phyloP scores from a whole-genome alignment of 2,797 vertebrate genomes.

The Sternarchorhynchus goeldii region DNA sequence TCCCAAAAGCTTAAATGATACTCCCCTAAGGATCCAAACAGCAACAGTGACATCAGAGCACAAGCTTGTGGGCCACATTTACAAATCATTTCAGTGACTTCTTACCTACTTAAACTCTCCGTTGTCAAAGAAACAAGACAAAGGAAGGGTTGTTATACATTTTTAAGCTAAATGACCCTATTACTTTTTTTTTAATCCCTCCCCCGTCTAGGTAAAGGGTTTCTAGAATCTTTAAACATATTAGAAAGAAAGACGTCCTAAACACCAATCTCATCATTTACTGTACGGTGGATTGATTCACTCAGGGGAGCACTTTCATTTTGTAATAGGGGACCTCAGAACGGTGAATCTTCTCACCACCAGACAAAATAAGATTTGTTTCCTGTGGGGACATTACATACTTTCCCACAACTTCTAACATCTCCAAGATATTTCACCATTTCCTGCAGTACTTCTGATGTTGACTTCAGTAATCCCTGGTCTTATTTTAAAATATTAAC shows the following conservation, averaged over 20 bases:
- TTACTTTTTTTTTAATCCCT: background rate
- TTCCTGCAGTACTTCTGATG: constrained; percentile 5
- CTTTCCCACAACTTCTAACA: constrained; percentile 34
- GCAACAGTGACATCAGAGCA: constrained; percentile 35
- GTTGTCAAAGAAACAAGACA: constrained; percentile 30
- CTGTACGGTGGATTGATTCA: constrained; percentile 52
- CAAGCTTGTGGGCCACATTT: constrained; percentile 40
- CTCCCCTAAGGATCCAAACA: constrained; percentile 73
- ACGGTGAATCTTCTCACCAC: constrained; percentile 73
- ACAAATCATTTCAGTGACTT: constrained; percentile 27
- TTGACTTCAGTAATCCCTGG: constrained; percentile 46
- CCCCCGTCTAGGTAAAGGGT: background rate
- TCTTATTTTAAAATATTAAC: constrained; percentile 41
- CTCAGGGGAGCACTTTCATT: constrained; percentile 80
- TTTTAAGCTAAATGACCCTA: background rate
- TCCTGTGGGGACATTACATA: constrained; percentile 75
- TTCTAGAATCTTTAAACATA: constrained; percentile 11
- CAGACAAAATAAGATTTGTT: constrained; percentile 79
- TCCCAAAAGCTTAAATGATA: constrained; percentile 71
- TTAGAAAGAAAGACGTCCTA: background rate
- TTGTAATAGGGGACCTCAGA: constrained; percentile 71
- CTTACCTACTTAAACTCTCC: constrained; percentile 18
- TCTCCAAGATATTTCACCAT: constrained; percentile 9
- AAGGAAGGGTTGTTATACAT: constrained; percentile 15
- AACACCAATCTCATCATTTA: constrained; percentile 7